Evolutionary conservation across 1,140 invertebrate genomes (phyloP).

Genomic region (Caenorhabditis tropicalis): DNA sequence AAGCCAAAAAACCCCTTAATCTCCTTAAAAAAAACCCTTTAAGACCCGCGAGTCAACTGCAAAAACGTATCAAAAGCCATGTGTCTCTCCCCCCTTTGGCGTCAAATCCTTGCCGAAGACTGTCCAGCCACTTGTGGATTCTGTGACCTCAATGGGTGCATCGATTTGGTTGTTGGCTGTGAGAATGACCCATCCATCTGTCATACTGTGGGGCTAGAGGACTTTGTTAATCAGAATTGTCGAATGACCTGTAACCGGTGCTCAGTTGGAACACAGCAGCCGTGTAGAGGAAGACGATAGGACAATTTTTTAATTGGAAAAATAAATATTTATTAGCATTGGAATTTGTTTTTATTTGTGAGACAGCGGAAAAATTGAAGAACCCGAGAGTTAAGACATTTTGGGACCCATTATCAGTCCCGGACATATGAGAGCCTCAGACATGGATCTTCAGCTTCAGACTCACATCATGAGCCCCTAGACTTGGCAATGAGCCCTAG

Average conservation of each 20-base stretch:
- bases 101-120: neutral
- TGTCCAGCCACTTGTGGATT: neutral
- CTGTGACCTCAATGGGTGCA: conserved; percentile 10
- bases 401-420: no score
- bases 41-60: conserved; percentile 7
- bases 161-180: neutral
- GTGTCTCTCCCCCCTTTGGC: neutral
- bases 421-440: no score
- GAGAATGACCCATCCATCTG: neutral
- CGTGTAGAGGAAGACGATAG: neutral
- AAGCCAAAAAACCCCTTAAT: neutral
- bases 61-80: neutral
- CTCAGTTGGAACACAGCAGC: neutral
- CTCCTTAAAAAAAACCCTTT: neutral
- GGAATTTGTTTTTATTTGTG: no score
- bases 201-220: neutral
- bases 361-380: no score
- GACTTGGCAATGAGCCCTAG: no score
- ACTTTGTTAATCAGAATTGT: neutral
- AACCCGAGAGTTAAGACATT: no score
- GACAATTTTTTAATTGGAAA: no score
- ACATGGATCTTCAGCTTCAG: no score
- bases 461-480: no score
- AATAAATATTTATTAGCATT: no score
- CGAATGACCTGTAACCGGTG: neutral